Evolutionary conservation across 2,888 invertebrate genomes (phyloP), one percentile per base, ranked within the genome.

Genomic region (Nasonia oneida): DNA sequence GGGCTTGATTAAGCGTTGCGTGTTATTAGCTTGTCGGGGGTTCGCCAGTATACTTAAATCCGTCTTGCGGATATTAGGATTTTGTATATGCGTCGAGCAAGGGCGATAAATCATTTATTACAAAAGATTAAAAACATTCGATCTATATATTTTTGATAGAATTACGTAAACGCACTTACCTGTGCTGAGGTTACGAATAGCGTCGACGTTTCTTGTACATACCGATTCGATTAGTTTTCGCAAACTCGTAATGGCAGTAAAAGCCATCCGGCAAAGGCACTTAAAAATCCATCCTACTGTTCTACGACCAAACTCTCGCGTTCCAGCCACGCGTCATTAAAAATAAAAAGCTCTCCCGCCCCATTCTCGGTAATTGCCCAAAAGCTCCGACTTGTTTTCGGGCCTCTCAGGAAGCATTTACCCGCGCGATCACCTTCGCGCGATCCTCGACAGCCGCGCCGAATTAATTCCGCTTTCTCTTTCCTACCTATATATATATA

Each of bases 381-480:
- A 78, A 53, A 29, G 39, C 50, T 47, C 67, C 70, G 88, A 14
- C 78, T 42, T 47, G 67, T 78, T 67, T 78, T 23, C 78, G 42
- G 18, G 61, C n/a, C 23, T 61, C 23, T 61, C 39, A 4, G 61
- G n/a, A n/a, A 77, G 61, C 76, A 33, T 53, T 75, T 53, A 29
- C 15, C 12, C 61, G 37, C 29, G 29, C 33, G 67, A 33, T 67
- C 67, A 67, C 67, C 67, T 33, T 33, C 14, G 67, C 18, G 15
- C 53, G 70, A 39, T 47, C 64, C 18, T 64, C 83, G 77, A 74
- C 78, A 84, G 64, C 74, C 74, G 78, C 18, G 78, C 74, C 83
- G 64, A 79, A 84, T 84, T 78, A 84, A 79, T 83, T 83, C 57
- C 77, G 70, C 42, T 61, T 67, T 70, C 61, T n/a, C 61, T 29